phyloP scores from a whole-genome alignment of 1,140 invertebrate species.

The Eueides isabella region DNA sequence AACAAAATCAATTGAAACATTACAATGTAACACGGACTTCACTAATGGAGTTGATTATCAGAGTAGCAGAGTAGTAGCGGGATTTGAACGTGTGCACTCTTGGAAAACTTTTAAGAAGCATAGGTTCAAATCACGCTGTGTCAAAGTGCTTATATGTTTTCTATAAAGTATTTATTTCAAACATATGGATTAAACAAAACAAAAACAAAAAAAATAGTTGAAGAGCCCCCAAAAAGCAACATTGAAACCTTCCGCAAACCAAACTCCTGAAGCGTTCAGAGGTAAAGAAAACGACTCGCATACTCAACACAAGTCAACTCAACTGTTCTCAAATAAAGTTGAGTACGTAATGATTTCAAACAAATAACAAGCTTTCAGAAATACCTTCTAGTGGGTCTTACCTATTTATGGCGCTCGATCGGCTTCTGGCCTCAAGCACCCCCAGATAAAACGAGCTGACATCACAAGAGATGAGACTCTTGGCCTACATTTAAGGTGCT shows the following conservation, averaged over 20 bases:
- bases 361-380: conserved; percentile 32
- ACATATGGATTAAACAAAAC: too few species aligned
- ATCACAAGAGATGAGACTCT: conserved; percentile 48
- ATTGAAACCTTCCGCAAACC: not conserved
- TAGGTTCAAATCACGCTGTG: too few species aligned
- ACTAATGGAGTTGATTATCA: too few species aligned
- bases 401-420: conserved; percentile 46
- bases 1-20: too few species aligned
- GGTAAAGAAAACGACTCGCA: conserved; percentile 5
- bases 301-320: not conserved
- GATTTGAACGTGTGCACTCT: too few species aligned
- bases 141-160: too few species aligned
- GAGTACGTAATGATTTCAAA: conserved; percentile 22
- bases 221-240: not conserved
- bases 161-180: too few species aligned
- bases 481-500: conserved; percentile 53
- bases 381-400: conserved; percentile 33
- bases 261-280: not conserved
- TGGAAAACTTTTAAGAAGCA: too few species aligned
- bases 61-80: too few species aligned
- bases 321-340: not conserved
- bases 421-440: conserved; percentile 42
- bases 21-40: too few species aligned
- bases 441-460: conserved; percentile 56
- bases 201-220: not conserved